Conservation (phyloP, 2,888 invertebrate species). For the Eristalis tenax region DNA sequence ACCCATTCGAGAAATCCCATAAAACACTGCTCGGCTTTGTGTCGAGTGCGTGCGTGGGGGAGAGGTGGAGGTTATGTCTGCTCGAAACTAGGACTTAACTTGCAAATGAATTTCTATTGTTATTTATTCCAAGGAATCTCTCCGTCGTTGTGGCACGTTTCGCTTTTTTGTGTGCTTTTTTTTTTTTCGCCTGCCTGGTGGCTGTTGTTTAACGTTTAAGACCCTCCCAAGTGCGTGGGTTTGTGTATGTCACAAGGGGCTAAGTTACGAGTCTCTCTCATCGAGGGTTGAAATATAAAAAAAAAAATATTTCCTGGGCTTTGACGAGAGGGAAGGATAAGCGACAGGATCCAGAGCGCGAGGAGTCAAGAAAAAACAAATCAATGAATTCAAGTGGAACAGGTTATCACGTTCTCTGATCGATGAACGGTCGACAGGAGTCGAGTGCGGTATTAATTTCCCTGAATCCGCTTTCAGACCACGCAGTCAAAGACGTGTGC, state of each 20-base stretch:
- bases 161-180: not conserved
- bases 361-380: too few relatives aligned
- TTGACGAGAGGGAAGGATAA: too few relatives aligned
- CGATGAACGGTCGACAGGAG: too few relatives aligned
- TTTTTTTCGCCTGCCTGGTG: not conserved
- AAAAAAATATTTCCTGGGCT: not conserved
- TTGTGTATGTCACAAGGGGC: not conserved
- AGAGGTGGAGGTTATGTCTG: not conserved
- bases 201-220: not conserved
- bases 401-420: too few relatives aligned
- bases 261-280: constrained; percentile 16
- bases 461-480: too few relatives aligned
- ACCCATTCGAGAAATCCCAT: too few relatives aligned
- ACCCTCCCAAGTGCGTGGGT: not conserved
- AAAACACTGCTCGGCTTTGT: too few relatives aligned
- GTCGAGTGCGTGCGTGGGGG: too few relatives aligned
- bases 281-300: not conserved
- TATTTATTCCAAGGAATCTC: constrained; percentile 24
- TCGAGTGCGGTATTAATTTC: too few relatives aligned
- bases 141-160: constrained; percentile 1
- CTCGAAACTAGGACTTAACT: constrained; percentile 30
- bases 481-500: too few relatives aligned
- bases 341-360: too few relatives aligned
- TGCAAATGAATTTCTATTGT: constrained; percentile 47
- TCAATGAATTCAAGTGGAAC: too few relatives aligned